These are phyloP conservation scores for Zosterops borbonicus DNA, from an alignment of 2,113 vertebrate species.

Conservation along the genomic window DNA sequence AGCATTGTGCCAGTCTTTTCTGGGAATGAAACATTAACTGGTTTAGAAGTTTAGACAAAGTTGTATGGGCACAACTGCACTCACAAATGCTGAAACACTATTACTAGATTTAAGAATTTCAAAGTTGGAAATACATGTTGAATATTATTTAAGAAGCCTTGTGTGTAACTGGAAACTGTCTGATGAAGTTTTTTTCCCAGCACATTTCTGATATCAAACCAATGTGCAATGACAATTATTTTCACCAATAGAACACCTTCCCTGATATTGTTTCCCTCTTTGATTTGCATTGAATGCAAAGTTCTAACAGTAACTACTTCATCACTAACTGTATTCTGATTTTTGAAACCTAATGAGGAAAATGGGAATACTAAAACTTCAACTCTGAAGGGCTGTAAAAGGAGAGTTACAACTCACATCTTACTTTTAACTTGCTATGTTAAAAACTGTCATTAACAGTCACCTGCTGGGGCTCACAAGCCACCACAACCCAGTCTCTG, in stretches of 20 bases:
- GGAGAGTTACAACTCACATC: background rate
- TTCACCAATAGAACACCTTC: background rate
- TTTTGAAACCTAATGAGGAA: background rate
- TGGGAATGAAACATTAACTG: background rate
- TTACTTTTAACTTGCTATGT: background rate
- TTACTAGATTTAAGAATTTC: background rate
- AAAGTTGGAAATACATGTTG: background rate
- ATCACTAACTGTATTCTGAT: background rate
- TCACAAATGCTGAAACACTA: background rate
- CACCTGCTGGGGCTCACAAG: background rate
- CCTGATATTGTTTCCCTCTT: background rate
- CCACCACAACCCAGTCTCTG: background rate
- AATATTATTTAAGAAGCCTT: background rate
- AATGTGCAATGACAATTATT: background rate
- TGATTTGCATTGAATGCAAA: background rate
- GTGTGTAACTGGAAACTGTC: background rate
- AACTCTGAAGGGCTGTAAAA: background rate
- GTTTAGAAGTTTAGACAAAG: background rate
- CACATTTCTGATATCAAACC: background rate
- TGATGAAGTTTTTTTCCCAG: background rate
- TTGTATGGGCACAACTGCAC: background rate
- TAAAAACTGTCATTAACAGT: background rate
- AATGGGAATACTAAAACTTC: background rate
- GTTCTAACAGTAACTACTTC: background rate
- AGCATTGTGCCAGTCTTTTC: background rate